Base-by-base conservation (phyloP, 2,888 invertebrate species). In the Ellobium chinense region DNA sequence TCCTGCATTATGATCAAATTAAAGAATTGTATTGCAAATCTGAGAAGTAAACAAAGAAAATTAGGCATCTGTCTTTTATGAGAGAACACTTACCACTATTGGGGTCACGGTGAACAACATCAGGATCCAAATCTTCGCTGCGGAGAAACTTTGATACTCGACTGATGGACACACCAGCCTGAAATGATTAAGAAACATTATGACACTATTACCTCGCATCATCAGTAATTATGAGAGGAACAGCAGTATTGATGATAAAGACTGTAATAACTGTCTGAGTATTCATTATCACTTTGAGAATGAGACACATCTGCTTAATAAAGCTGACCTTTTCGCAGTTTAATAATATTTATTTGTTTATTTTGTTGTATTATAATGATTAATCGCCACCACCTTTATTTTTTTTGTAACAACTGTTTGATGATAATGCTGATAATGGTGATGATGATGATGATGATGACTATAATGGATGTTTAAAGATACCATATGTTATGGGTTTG, bases 111-210 rank as follows among this genome's bases (percentile, higher is more conserved):
- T 81, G 80, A 1, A 90, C 89, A 84, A 87, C 88, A 73, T 87
- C 83, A 1, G 87, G 84, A 68, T 91, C 89, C n/a, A 92, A 81
- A 75, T 92, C 91, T 68, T 89, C 89, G 31, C 86, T 74, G 60
- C 86, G 84, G 29, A 91, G 86, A 80, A 91, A 91, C 46, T 83
- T 84, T 37, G 85, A 82, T 66, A 91, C 89, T 70, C 91, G 84
- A 36, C 81, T 85, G 37, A 91, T 82, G 7, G 91, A 91, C 21
- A 91, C 91, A 77, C 85, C 82, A 21, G 89, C 88, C 91, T 91
- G 81, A 1, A 81, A 80, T 68, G n/a, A 14, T 62, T 69, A 60
- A 27, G 63, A 46, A 18, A 46, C 7, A 46, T n/a, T n/a, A n/a
- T n/a, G n/a, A n/a, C 54, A 14, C 54, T 54, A 9, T 54, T 18